Base-by-base conservation (phyloP, 2,113 vertebrate genomes). In the Peromyscus leucopus region DNA sequence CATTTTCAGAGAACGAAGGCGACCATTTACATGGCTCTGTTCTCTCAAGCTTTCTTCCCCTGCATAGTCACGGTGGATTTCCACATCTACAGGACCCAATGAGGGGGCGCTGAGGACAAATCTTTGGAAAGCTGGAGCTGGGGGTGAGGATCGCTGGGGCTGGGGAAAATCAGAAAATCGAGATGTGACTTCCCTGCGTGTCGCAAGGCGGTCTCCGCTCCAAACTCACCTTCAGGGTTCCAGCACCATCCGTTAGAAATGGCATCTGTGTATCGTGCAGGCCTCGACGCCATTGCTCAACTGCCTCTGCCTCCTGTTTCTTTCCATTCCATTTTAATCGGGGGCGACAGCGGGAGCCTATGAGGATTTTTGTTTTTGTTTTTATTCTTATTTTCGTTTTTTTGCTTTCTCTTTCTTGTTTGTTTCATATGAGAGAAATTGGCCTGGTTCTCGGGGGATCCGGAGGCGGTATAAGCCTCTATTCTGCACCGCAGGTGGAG, bases 261-360 rank as follows among this genome's bases (percentile, higher is more conserved):
- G 63, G 31, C 6, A 0, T 4, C 11, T 0, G 2, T 8, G 36
- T 15, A 4, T 72, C 10, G 5, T 0, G 1, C 6, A 55, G 65
- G 76, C 82, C 69, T 26, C 0, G 39, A 42, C 0, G 19, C 65
- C 26, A 3, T 92, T 93, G 86, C 67, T 74, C 71, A 3, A 1
- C 24, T 17, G 63, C 74, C 22, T 22, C 10, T 4, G 24, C 51
- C 61, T 59, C 57, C 39, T 8, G 59, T 22, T 59, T 71, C 19
- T 8, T 85, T 84, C 83, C 12, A 86, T 95, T 85, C 28, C 61
- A 11, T 79, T 93, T 95, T 91, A 86, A 74, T 39, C 67, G 19
- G 42, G 78, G 5, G 26, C 0, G 42, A 42, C 85, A 22, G 28
- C 8, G 12, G 21, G 1, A 91, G 39, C 5, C 9, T 31, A 39